Conservation (phyloP, 2,888 invertebrate genomes). For the Zaprionus lineosus region DNA sequence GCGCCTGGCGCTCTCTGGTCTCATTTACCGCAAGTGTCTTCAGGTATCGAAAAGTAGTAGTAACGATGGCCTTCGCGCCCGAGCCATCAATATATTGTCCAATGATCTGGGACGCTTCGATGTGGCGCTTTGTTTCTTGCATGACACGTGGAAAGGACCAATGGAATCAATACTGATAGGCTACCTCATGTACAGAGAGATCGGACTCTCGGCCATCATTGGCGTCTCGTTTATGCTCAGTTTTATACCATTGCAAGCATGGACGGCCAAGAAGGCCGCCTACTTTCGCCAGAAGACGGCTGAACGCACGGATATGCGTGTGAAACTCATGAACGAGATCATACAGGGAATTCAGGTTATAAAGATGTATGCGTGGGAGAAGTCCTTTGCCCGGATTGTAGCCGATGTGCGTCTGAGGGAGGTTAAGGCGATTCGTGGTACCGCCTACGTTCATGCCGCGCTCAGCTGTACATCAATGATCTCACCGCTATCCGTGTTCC, state of each 20-base stretch:
- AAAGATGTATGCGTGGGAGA: constrained; percentile 95
- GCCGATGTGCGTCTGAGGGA: constrained; percentile 89
- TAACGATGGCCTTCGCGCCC: constrained; percentile 91
- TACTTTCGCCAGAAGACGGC: constrained; percentile 88
- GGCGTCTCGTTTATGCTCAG: constrained; percentile 88
- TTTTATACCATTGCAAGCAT: constrained; percentile 90
- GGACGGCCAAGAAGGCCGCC: constrained; percentile 88
- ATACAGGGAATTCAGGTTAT: constrained; percentile 92
- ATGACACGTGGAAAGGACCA: constrained; percentile 96
- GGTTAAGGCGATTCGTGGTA: constrained; percentile 87
- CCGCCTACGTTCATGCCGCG: constrained; percentile 87
- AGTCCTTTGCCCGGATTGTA: constrained; percentile 89
- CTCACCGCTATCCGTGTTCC: constrained; percentile 90
- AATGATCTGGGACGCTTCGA: constrained; percentile 98
- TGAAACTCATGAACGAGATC: constrained; percentile 94
- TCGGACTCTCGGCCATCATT: constrained; percentile 87
- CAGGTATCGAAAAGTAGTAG: constrained; percentile 91
- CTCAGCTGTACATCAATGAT: constrained; percentile 89
- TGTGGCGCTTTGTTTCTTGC: constrained; percentile 92
- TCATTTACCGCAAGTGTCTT: constrained; percentile 89
- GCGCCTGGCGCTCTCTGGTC: constrained; percentile 87
- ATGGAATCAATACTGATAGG: constrained; percentile 84
- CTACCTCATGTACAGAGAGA: constrained; percentile 85
- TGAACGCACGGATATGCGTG: constrained; percentile 91
- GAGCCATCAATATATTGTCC: constrained; percentile 94